Percentiles rank a stretch among this genome's conserved stretches.
Evolutionary conservation across 2,888 invertebrate species (phyloP).

Genomic region (Phortica magna): DNA sequence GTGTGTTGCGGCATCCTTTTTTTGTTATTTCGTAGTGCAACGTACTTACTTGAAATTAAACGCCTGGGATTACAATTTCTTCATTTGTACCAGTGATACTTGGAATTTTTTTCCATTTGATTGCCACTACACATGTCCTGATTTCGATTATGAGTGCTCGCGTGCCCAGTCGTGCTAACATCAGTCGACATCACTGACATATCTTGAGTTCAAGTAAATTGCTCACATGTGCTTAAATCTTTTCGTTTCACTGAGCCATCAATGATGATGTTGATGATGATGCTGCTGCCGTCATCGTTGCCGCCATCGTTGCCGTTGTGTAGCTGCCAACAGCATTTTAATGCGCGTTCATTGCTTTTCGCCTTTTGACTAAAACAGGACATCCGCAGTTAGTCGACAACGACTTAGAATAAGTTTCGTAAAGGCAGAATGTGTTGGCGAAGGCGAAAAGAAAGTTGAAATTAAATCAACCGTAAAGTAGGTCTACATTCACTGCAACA

Average conservation of each 20-base stretch:
- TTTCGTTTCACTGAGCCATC: not conserved
- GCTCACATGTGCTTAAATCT: not conserved
- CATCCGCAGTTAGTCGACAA: conserved; percentile 14
- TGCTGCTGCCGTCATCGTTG: not conserved
- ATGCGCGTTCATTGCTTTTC: not conserved
- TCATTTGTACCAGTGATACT: not conserved
- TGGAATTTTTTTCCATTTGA: conserved; percentile 1
- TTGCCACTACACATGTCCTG: conserved; percentile 15
- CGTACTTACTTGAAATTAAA: not conserved
- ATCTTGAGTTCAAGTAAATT: not conserved
- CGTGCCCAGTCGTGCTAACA: not conserved
- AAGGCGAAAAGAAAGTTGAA: conserved; percentile 26
- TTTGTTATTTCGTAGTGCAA: not conserved
- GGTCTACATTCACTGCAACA: conserved; percentile 17
- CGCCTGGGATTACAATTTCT: not conserved
- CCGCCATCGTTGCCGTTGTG: not conserved
- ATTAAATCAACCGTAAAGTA: conserved; percentile 31
- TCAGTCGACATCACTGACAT: not conserved
- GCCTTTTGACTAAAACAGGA: conserved; percentile 7
- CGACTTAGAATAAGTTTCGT: not conserved
- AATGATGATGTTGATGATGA: not conserved
- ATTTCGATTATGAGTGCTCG: not conserved
- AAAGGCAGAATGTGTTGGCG: not conserved
- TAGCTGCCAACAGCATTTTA: conserved; percentile 9
- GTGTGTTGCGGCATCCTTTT: not conserved